These are phyloP conservation scores for Gonioctena quinquepunctata DNA, from an alignment of 1,140 invertebrate species.

Conservation along the genomic window DNA sequence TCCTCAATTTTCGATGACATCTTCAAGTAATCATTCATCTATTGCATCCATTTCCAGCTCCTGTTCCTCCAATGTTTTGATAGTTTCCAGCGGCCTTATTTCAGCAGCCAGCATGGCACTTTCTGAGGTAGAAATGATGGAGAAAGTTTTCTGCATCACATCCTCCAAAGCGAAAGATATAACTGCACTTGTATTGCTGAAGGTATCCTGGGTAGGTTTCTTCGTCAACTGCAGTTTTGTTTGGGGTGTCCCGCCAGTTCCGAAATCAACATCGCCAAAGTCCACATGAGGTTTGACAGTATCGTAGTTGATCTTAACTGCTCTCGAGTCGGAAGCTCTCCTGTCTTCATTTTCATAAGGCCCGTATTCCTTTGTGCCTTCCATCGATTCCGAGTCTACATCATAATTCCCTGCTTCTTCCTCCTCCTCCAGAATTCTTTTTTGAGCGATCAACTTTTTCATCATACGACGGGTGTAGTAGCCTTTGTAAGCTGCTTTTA, in stretches of 20 bases:
- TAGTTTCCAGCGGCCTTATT: no score
- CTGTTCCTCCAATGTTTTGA: no score
- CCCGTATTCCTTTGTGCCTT: background rate
- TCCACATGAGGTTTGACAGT: slow-evolving; percentile 33
- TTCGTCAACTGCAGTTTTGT: no score
- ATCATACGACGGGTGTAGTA: slow-evolving; percentile 53
- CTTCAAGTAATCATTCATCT: no score
- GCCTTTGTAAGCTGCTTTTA: slow-evolving; percentile 57
- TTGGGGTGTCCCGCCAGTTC: background rate
- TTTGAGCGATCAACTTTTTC: slow-evolving; percentile 14
- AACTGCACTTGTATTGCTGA: background rate
- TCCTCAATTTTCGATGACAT: no score
- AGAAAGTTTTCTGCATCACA: no score
- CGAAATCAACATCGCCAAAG: slow-evolving; percentile 18
- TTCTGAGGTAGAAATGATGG: no score
- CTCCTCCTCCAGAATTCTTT: slow-evolving; percentile 7
- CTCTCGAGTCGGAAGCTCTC: background rate
- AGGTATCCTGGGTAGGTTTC: background rate
- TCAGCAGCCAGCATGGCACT: no score
- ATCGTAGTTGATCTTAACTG: slow-evolving; percentile 33
- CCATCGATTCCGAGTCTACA: background rate
- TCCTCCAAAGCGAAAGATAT: background rate
- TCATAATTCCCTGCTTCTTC: slow-evolving; percentile 4
- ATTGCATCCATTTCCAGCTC: no score
- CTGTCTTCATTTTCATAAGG: background rate